Percentiles rank a stretch among this genome's conserved stretches.
Evolutionary conservation across 1,140 invertebrate genomes (phyloP).

Genomic region (Drosophila simulans): DNA sequence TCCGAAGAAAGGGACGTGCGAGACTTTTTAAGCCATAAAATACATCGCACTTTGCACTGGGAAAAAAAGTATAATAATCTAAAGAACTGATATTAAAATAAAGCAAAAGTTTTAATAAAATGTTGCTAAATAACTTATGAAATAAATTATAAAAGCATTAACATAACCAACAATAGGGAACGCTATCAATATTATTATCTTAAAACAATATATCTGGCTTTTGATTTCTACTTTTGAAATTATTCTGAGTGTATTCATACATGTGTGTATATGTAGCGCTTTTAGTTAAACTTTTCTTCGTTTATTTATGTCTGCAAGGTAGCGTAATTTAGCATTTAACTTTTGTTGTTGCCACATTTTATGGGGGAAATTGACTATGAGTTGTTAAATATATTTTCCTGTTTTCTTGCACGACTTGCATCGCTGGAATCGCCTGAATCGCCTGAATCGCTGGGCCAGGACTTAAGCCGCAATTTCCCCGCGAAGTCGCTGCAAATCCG

Average conservation of each 20-base stretch:
- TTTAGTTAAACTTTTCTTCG: neutral
- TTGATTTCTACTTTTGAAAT: no score
- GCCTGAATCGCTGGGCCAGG: neutral
- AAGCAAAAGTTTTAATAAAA: no score
- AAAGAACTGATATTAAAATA: no score
- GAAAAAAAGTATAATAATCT: neutral
- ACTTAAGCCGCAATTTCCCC: slow-evolving; percentile 20
- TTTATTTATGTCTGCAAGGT: slow-evolving; percentile 47
- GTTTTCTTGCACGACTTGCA: neutral
- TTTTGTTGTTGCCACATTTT: slow-evolving; percentile 30
- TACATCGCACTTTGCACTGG: slow-evolving; percentile 17
- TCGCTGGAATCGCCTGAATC: neutral
- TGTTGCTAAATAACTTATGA: no score
- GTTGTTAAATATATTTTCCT: slow-evolving; percentile 6
- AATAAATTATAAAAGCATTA: no score
- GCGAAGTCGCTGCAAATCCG: slow-evolving; percentile 9
- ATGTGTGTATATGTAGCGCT: no score
- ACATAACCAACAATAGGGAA: no score
- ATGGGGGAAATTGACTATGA: slow-evolving; percentile 21
- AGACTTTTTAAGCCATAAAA: slow-evolving; percentile 53
- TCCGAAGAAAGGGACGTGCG: slow-evolving; percentile 46
- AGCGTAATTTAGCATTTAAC: slow-evolving; percentile 36
- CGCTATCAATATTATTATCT: no score
- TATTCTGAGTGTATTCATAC: neutral
- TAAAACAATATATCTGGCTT: no score